These are phyloP conservation scores for Chymomyza amoena DNA, from an alignment of 2,888 invertebrate genomes.

Conservation along the genomic window DNA sequence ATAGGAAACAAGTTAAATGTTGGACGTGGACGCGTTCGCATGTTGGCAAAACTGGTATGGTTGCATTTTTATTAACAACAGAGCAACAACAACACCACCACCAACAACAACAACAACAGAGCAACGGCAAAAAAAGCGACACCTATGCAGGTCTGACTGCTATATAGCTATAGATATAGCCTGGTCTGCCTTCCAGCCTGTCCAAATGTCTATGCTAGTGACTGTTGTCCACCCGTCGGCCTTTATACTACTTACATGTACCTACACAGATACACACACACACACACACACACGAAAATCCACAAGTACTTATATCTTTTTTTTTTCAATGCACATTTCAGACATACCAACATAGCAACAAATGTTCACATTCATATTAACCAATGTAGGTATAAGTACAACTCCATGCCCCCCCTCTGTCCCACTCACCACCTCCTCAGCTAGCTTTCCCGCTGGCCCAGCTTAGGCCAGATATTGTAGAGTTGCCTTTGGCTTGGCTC, in stretches of 20 bases:
- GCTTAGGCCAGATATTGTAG: conserved; percentile 1
- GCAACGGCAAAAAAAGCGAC: conserved; percentile 55
- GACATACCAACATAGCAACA: conserved; percentile 43
- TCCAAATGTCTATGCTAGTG: conserved; percentile 38
- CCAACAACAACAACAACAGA: conserved; percentile 50
- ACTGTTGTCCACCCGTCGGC: conserved; percentile 54
- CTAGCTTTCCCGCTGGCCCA: conserved; percentile 22
- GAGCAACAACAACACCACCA: conserved; percentile 20
- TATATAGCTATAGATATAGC: conserved; percentile 15
- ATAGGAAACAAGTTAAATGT: conserved; percentile 22
- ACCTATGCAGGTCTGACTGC: conserved; percentile 56
- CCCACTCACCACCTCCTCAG: conserved; percentile 12
- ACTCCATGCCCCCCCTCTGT: conserved; percentile 24
- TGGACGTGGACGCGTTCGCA: conserved; percentile 8
- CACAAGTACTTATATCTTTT: conserved; percentile 1
- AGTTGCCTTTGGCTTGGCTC: conserved; percentile 14
- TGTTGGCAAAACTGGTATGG: conserved; percentile 72
- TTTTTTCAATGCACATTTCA: conserved; percentile 24
- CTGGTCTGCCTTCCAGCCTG: conserved; percentile 26
- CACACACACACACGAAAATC: neutral
- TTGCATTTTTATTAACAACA: conserved; percentile 68
- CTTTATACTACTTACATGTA: conserved; percentile 23
- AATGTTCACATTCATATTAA: conserved; percentile 59
- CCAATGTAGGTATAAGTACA: conserved; percentile 19
- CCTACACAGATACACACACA: neutral